phyloP scores from a whole-genome alignment of 1,140 invertebrate species.

The Heliconius hewitsoni region DNA sequence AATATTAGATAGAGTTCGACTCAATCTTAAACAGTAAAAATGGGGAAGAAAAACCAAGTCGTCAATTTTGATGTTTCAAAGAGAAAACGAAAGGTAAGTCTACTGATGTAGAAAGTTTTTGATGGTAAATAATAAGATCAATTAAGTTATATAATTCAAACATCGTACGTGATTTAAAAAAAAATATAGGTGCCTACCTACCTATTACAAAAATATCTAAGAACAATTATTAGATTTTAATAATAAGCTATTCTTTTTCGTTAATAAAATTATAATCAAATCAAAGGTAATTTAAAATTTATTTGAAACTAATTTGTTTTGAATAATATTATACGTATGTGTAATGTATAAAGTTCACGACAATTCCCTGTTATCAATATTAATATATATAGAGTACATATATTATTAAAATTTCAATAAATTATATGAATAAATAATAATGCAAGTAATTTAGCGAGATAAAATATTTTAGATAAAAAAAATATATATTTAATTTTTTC shows the following conservation, averaged over 20 bases:
- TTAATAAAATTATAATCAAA: too few species aligned
- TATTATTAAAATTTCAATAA: not conserved
- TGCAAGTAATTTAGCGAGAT: not conserved
- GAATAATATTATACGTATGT: not conserved
- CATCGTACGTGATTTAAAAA: too few species aligned
- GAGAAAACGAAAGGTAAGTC: constrained; percentile 65
- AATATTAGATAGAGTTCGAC: not conserved
- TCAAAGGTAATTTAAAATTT: too few species aligned
- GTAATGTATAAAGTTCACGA: not conserved
- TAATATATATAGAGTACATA: not conserved
- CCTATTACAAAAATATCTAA: too few species aligned
- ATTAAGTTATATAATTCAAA: not conserved
- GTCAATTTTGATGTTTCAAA: constrained; percentile 56
- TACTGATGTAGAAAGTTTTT: constrained; percentile 16
- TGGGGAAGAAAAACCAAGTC: constrained; percentile 56
- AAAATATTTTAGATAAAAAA: not conserved
- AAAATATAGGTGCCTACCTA: not conserved
- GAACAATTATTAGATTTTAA: too few species aligned
- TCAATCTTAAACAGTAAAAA: constrained; percentile 36
- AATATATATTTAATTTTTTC: not conserved
- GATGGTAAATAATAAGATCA: not conserved
- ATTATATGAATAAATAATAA: not conserved
- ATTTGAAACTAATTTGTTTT: not conserved
- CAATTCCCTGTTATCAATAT: not conserved
- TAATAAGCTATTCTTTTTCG: too few species aligned